Conservation (phyloP, 2,113 vertebrate species). For the Spheniscus mendiculus region DNA sequence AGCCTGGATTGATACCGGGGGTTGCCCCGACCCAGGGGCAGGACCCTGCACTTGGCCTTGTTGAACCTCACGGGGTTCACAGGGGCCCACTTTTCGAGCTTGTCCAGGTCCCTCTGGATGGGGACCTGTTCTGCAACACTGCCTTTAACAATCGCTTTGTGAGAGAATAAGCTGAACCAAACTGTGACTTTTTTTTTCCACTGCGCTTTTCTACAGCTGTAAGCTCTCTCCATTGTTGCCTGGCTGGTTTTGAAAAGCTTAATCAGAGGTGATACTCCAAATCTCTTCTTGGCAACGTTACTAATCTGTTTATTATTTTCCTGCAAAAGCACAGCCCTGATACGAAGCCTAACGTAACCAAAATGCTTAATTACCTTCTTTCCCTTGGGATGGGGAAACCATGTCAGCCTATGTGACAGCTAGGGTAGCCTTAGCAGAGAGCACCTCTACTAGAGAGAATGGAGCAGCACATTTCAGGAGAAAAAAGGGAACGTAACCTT, state of each 20-base stretch:
- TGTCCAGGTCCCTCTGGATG: no score
- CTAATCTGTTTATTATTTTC: constrained; percentile 1
- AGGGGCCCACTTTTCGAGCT: no score
- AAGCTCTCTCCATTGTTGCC: neutral
- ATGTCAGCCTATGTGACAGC: neutral
- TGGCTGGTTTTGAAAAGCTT: neutral
- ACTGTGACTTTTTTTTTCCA: neutral
- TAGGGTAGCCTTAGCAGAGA: neutral
- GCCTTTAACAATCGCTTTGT: neutral
- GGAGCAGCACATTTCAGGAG: neutral
- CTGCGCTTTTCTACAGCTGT: neutral
- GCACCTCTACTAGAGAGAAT: neutral
- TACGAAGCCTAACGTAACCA: neutral
- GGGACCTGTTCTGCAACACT: neutral
- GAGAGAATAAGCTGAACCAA: neutral
- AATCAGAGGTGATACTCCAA: constrained; percentile 5
- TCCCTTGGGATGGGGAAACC: neutral
- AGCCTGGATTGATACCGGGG: no score
- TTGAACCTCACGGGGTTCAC: no score
- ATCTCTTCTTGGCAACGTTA: neutral
- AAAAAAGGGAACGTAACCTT: neutral
- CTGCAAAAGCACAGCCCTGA: neutral
- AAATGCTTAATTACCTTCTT: neutral
- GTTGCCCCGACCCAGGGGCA: no score
- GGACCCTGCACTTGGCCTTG: no score